Percentiles rank a stretch among this genome's conserved stretches.
Conservation (phyloP, 2,113 vertebrate genomes). For the Empidonax alnorum region DNA sequence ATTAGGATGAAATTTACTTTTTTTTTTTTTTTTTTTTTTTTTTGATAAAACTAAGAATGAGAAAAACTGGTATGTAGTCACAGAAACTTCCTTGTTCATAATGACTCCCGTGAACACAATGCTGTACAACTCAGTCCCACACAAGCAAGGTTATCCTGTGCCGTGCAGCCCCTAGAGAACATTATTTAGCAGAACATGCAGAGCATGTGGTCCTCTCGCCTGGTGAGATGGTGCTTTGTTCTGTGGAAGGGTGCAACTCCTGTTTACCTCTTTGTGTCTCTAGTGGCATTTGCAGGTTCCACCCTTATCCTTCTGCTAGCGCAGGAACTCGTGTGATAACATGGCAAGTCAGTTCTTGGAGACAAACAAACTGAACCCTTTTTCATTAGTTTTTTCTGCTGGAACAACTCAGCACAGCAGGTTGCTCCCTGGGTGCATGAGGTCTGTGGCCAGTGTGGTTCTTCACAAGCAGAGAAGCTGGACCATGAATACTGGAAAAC, state of each 20-base stretch:
- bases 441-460: not conserved
- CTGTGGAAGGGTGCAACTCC: not conserved
- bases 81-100: not conserved
- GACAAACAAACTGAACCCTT: not conserved
- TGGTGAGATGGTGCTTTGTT: not conserved
- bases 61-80: not conserved
- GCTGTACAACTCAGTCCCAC: not conserved
- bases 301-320: not conserved
- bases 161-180: fast-evolving
- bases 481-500: not conserved
- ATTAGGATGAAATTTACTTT: not conserved
- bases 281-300: not conserved
- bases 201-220: fast-evolving
- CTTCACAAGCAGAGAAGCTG: not conserved
- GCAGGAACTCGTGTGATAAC: fast-evolving
- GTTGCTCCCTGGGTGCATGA: not conserved
- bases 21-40: not conserved
- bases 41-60: not conserved
- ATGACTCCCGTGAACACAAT: not conserved
- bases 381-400: not conserved
- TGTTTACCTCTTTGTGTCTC: not conserved
- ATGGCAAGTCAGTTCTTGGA: not conserved
- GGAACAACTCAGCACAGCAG: not conserved
- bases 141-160: not conserved
- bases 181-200: not conserved